These are phyloP conservation scores for Drosophila pseudotalamancana DNA, from an alignment of 2,888 invertebrate genomes.

Conservation along the genomic window DNA sequence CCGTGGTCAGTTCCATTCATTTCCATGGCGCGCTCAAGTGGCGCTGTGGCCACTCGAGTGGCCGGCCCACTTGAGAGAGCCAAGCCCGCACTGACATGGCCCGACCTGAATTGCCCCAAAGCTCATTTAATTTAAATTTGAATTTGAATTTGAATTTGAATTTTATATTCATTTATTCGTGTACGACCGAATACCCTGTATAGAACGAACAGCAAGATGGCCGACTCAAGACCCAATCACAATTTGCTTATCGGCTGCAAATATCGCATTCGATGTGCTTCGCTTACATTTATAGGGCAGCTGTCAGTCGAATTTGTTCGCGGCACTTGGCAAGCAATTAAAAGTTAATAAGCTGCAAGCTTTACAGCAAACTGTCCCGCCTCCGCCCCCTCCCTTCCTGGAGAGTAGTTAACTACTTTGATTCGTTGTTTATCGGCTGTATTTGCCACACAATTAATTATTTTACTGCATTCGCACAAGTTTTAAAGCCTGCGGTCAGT, in stretches of 20 bases:
- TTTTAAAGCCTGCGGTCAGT: slow-evolving; percentile 58
- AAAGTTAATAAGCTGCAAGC: slow-evolving; percentile 50
- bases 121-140: slow-evolving; percentile 60
- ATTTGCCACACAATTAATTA: slow-evolving; percentile 58
- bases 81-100: slow-evolving; percentile 27
- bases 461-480: slow-evolving; percentile 42
- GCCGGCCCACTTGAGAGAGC: slow-evolving; percentile 56
- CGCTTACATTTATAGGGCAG: not conserved
- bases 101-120: slow-evolving; percentile 41
- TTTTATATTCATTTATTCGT: slow-evolving; percentile 39
- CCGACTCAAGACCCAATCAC: not conserved
- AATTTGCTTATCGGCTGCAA: not conserved
- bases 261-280: not conserved
- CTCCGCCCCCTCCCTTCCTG: not conserved
- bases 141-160: slow-evolving; percentile 56
- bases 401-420: slow-evolving; percentile 24
- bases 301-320: not conserved
- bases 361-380: slow-evolving; percentile 21
- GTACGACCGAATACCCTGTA: slow-evolving; percentile 16
- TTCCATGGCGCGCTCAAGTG: slow-evolving; percentile 61
- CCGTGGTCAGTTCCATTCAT: slow-evolving; percentile 72
- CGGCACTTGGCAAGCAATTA: slow-evolving; percentile 19
- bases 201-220: not conserved
- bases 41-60: slow-evolving; percentile 70
- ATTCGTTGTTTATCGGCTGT: slow-evolving; percentile 43